phyloP scores from a whole-genome alignment of 1,140 invertebrate species.

The Platyscapa corneri region DNA sequence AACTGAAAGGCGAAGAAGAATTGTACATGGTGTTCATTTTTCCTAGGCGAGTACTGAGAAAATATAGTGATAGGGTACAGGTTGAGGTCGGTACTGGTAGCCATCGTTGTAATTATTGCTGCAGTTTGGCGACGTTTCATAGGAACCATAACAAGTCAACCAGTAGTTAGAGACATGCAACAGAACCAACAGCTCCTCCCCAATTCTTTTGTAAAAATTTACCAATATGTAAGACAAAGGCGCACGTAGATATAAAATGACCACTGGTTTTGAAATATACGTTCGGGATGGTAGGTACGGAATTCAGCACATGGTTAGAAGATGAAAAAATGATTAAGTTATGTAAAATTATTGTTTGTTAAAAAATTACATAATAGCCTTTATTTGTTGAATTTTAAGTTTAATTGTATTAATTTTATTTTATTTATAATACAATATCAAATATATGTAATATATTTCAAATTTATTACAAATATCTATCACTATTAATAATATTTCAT shows the following conservation, averaged over 20 bases:
- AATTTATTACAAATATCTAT: no score
- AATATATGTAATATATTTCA: no score
- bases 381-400: not conserved
- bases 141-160: no score
- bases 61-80: slow-evolving; percentile 46
- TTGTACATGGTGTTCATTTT: not conserved
- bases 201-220: no score
- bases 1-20: not conserved
- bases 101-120: slow-evolving; percentile 56
- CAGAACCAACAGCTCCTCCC: no score
- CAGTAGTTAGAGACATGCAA: not conserved
- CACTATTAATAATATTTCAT: no score
- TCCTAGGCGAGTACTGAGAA: not conserved
- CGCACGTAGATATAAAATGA: not conserved
- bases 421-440: no score
- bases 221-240: no score
- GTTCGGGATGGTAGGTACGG: not conserved
- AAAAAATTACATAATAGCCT: slow-evolving; percentile 1
- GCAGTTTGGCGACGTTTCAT: slow-evolving; percentile 70
- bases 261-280: not conserved
- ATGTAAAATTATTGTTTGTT: not conserved
- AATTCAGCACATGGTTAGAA: not conserved
- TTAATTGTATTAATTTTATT: no score
- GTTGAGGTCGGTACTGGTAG: slow-evolving; percentile 12
- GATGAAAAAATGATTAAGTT: not conserved